Percentiles rank a stretch among this genome's conserved stretches.
These are phyloP conservation scores for Marmota flaviventris DNA, from an alignment of 2,113 vertebrate genomes.

Conservation along the genomic window DNA sequence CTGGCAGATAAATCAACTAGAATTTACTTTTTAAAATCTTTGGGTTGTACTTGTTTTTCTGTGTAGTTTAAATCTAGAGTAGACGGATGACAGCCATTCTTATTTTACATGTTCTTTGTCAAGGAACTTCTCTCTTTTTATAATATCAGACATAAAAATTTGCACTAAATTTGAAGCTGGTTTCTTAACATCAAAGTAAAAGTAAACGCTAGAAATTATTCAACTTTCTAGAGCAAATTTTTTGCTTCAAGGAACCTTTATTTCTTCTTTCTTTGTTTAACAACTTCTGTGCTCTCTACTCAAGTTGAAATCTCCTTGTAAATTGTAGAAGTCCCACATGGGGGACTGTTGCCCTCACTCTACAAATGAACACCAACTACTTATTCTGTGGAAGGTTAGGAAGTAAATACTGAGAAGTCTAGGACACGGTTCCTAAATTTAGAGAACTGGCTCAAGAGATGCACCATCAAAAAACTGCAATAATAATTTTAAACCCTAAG, in stretches of 20 bases:
- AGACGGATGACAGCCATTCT: not conserved
- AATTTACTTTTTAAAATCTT: not conserved
- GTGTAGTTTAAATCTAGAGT: not conserved
- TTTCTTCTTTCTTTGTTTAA: not conserved
- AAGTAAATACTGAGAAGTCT: not conserved
- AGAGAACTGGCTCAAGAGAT: not conserved
- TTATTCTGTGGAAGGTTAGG: not conserved
- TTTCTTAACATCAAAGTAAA: slow-evolving; percentile 34
- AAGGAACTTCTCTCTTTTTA: not conserved
- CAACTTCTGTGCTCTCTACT: not conserved
- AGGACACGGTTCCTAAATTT: not conserved
- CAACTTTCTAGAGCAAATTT: not conserved
- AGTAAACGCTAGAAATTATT: not conserved
- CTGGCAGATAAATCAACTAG: not conserved
- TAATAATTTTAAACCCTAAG: not conserved
- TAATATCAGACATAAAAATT: not conserved
- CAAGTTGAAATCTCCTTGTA: not conserved
- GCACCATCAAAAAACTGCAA: not conserved
- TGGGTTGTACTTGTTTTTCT: not conserved
- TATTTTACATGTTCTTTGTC: not conserved
- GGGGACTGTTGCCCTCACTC: not conserved
- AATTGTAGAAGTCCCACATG: not conserved
- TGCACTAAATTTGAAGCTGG: not conserved
- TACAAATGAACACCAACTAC: not conserved
- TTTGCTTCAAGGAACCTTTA: not conserved